A percentile compares a stretch with the other conserved stretches of the same genome.
Evolutionary conservation across 1,140 invertebrate species (phyloP).

Genomic region (Diploscapter pachys): DNA sequence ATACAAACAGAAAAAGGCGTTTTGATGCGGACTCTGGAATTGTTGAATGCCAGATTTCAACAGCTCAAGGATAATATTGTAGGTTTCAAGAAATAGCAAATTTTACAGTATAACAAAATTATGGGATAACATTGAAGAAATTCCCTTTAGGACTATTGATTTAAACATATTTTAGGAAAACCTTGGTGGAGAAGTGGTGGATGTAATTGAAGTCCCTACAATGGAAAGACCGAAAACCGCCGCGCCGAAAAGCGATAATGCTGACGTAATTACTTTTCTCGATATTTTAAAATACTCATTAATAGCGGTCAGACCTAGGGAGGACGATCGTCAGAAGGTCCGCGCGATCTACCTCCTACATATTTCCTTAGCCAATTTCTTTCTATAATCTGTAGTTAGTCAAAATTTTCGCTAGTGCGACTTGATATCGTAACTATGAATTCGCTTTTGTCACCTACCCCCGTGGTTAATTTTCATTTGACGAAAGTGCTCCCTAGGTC

Average conservation of each 20-base stretch:
- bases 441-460: too few relatives aligned
- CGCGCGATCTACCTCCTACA: too few relatives aligned
- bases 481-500: too few relatives aligned
- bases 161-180: too few relatives aligned
- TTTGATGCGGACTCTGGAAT: constrained; percentile 3
- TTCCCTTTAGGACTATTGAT: too few relatives aligned
- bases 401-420: too few relatives aligned
- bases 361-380: too few relatives aligned
- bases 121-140: not conserved
- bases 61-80: constrained; percentile 8
- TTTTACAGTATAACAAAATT: not conserved
- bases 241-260: not conserved
- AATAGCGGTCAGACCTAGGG: too few relatives aligned
- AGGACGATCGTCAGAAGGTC: too few relatives aligned
- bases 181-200: constrained; percentile 13
- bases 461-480: too few relatives aligned
- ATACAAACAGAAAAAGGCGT: constrained; percentile 1
- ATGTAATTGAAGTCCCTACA: constrained; percentile 7
- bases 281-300: not conserved
- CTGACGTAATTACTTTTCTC: not conserved
- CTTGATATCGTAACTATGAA: too few relatives aligned
- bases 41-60: not conserved
- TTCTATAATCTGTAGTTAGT: too few relatives aligned
- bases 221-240: constrained; percentile 11
- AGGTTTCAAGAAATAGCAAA: not conserved